These are phyloP conservation scores for Diachasmimorpha longicaudata DNA, from an alignment of 1,140 invertebrate genomes.

Conservation along the genomic window DNA sequence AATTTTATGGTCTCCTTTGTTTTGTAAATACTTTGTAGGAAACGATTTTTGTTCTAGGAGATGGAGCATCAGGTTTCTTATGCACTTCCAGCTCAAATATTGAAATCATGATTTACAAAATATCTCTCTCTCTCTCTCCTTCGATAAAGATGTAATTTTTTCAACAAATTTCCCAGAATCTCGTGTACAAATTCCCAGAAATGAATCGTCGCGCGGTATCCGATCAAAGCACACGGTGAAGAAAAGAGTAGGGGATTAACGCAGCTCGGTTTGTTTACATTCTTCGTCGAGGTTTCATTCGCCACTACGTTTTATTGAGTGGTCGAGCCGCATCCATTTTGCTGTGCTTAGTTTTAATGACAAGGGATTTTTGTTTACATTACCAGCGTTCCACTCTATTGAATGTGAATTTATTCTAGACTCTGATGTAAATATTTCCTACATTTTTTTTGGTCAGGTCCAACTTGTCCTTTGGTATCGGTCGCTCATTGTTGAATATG, in stretches of 20 bases:
- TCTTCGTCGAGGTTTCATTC: background rate
- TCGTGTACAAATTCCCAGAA: background rate
- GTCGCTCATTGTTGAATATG: no score
- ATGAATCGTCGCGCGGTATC: background rate
- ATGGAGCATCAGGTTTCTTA: no score
- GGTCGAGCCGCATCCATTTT: background rate
- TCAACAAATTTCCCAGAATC: background rate
- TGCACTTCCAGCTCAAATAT: no score
- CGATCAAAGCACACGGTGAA: background rate
- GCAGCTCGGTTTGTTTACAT: slow-evolving; percentile 2
- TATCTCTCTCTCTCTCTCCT: no score
- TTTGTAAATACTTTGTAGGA: no score
- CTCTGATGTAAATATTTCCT: no score
- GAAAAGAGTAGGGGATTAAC: background rate
- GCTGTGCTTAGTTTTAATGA: background rate
- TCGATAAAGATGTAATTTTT: background rate
- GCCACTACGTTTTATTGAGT: background rate
- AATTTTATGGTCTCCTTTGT: background rate
- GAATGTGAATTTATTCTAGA: background rate
- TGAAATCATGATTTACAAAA: no score
- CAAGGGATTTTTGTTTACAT: background rate
- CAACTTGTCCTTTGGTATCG: no score
- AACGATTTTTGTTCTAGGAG: no score
- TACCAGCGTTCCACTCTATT: background rate
- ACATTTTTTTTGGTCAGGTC: no score